These are phyloP conservation scores for Botia almorhae DNA, from an alignment of 2,797 vertebrate species.

Conservation along the genomic window DNA sequence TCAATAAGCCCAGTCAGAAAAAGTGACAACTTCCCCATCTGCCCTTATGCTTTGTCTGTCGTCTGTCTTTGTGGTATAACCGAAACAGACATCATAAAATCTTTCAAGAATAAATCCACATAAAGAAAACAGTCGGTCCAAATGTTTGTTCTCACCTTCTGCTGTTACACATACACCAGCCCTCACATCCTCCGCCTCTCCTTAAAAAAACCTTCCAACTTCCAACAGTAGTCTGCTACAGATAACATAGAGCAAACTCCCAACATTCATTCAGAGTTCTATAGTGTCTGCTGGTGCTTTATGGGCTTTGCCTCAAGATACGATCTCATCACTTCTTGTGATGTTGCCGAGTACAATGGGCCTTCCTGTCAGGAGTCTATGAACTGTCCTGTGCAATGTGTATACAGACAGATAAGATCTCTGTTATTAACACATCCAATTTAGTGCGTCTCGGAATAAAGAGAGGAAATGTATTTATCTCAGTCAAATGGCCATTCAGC, in stretches of 20 bases:
- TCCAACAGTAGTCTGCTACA: conserved; percentile 40
- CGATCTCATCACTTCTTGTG: conserved; percentile 61
- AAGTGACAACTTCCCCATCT: conserved; percentile 37
- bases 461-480: conserved; percentile 37
- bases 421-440: conserved; percentile 57
- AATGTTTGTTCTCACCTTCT: neutral
- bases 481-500: conserved; percentile 43
- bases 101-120: conserved; percentile 39
- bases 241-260: conserved; percentile 51
- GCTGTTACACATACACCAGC: conserved; percentile 11
- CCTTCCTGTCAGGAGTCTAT: conserved; percentile 51
- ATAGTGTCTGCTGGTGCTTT: conserved; percentile 5
- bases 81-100: conserved; percentile 41
- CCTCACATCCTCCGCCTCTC: conserved; percentile 10
- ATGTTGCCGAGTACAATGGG: conserved; percentile 55
- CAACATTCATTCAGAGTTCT: conserved; percentile 39
- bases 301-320: conserved; percentile 40
- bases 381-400: conserved; percentile 42
- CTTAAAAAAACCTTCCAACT: neutral
- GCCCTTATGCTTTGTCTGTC: conserved; percentile 32
- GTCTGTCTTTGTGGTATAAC: conserved; percentile 35
- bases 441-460: conserved; percentile 34
- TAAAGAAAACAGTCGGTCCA: conserved; percentile 31
- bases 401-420: conserved; percentile 57
- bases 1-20: conserved; percentile 39